Percentiles rank a stretch among this genome's conserved stretches.
These are phyloP conservation scores for Larimichthys polyactis DNA, from an alignment of 2,113 vertebrate species.

Conservation along the genomic window DNA sequence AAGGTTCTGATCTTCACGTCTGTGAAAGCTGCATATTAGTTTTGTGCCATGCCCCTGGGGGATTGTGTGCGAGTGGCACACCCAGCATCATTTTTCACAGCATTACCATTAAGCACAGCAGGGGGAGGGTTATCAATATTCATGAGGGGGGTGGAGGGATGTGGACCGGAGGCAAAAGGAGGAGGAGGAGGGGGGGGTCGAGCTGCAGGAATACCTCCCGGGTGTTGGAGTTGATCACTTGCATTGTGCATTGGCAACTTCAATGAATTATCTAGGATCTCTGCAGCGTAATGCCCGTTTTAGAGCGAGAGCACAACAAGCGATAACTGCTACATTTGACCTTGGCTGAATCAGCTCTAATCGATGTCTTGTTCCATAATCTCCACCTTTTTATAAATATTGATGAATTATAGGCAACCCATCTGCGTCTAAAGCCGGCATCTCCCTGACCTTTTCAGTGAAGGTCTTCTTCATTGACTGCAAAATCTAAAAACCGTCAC, in stretches of 20 bases:
- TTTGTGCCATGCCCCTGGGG: conserved; percentile 52
- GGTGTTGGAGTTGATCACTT: conserved; percentile 48
- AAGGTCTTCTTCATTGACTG: conserved; percentile 13
- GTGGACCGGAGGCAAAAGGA: background rate
- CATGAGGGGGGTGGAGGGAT: conserved; percentile 71
- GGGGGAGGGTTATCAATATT: conserved; percentile 80
- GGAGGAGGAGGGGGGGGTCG: background rate
- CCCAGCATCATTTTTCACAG: conserved; percentile 78
- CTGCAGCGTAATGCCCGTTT: background rate
- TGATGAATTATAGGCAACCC: conserved; percentile 30
- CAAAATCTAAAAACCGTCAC: background rate
- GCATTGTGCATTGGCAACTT: conserved; percentile 32
- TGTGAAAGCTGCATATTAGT: conserved; percentile 64
- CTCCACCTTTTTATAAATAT: conserved; percentile 41
- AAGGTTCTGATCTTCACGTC: conserved; percentile 55
- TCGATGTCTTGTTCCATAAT: conserved; percentile 32
- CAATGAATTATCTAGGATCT: background rate
- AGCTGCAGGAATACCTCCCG: conserved; percentile 43
- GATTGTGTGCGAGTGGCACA: conserved; percentile 62
- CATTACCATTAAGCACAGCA: conserved; percentile 79
- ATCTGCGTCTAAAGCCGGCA: conserved; percentile 8
- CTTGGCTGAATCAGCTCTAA: conserved; percentile 21
- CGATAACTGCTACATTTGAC: background rate
- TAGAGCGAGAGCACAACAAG: conserved; percentile 2
- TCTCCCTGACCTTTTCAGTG: conserved; percentile 51